Evolutionary conservation across 2,113 vertebrate species (phyloP).

Genomic region (Onychorhynchus coronatus): DNA sequence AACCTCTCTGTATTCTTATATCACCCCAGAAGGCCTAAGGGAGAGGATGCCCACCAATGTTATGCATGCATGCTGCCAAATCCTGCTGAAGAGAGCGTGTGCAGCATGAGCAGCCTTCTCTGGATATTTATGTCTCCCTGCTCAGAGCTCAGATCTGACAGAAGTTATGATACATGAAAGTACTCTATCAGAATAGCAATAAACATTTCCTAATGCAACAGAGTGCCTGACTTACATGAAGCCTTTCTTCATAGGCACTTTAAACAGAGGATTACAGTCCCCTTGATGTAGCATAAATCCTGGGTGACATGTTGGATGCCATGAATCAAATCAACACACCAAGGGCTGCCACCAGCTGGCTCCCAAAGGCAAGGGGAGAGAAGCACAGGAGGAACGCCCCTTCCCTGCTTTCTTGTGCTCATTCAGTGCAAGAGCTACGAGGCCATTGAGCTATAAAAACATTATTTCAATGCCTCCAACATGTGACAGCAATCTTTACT

Average conservation of each 20-base stretch:
- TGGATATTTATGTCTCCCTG: slow-evolving; percentile 19
- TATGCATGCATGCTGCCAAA: not conserved
- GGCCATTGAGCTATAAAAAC: not conserved
- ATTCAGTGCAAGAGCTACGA: not conserved
- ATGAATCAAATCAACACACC: not conserved
- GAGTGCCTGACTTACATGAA: not conserved
- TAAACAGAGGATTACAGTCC: not conserved
- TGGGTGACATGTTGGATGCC: not conserved
- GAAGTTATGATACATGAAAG: slow-evolving; percentile 17
- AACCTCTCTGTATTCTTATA: not conserved
- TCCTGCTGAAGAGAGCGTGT: not conserved
- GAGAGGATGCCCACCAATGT: not conserved
- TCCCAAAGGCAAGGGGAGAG: not conserved
- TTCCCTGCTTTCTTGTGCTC: not conserved
- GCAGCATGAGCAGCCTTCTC: not conserved
- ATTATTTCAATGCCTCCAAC: not conserved
- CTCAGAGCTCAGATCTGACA: not conserved
- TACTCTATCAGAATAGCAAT: slow-evolving; percentile 15
- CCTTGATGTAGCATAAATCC: not conserved
- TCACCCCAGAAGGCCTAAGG: not conserved
- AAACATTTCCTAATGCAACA: slow-evolving; percentile 5
- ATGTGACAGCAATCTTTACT: not conserved
- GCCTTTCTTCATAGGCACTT: slow-evolving; percentile 25
- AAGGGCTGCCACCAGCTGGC: not conserved
- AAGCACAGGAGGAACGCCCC: not conserved